Percentiles rank a stretch among this genome's conserved stretches.
Evolutionary conservation across 2,888 invertebrate species (phyloP).

Genomic region (Enchytraeus crypticus): DNA sequence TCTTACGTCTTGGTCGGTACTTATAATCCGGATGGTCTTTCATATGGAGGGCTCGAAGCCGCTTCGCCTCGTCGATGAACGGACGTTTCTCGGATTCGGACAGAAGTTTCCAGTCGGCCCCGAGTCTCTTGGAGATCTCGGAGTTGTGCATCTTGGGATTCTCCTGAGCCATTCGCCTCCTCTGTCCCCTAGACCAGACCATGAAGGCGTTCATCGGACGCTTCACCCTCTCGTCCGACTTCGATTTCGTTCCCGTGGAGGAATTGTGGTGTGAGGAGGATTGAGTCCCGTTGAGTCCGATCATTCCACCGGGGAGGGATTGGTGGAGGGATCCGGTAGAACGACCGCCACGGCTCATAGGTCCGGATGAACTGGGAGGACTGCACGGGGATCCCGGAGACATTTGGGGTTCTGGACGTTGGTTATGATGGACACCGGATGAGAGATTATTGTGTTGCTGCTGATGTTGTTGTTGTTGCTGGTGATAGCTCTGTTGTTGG

Average conservation of each 20-base stretch:
- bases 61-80: slow-evolving; percentile 96
- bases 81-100: slow-evolving; percentile 92
- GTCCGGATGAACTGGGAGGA: neutral
- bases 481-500: neutral
- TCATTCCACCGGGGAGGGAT: neutral
- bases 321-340: neutral
- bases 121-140: slow-evolving; percentile 90
- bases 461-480: neutral
- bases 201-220: slow-evolving; percentile 99
- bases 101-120: slow-evolving; percentile 95
- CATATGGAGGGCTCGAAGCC: slow-evolving; percentile 95
- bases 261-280: neutral
- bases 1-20: slow-evolving; percentile 71
- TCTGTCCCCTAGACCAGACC: slow-evolving; percentile 97
- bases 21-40: slow-evolving; percentile 99
- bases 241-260: neutral
- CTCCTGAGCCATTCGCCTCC: slow-evolving; percentile 96
- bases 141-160: slow-evolving; percentile 99
- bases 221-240: slow-evolving; percentile 61
- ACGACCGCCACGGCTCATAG: neutral
- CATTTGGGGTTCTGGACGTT: neutral
- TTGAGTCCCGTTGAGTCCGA: neutral
- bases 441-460: slow-evolving; percentile 1
- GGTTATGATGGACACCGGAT: no score
- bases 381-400: neutral